phyloP scores from a whole-genome alignment of 2,113 vertebrate species.

The Callospermophilus lateralis region DNA sequence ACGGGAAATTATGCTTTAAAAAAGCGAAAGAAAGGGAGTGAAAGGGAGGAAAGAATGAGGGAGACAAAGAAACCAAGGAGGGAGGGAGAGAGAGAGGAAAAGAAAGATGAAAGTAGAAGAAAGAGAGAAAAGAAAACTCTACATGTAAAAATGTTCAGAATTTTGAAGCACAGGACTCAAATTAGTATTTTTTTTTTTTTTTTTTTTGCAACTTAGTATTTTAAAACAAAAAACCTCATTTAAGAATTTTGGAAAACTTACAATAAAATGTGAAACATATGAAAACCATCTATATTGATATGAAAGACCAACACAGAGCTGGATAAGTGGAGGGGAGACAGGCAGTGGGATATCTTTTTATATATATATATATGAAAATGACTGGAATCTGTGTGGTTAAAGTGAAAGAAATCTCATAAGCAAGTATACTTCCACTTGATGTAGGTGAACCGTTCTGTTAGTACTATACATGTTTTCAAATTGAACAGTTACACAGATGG shows the following conservation, averaged over 20 bases:
- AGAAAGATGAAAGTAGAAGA: neutral
- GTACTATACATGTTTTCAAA: no score
- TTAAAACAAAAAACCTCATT: neutral
- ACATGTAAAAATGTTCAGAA: neutral
- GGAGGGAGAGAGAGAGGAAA: no score
- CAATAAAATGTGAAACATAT: neutral
- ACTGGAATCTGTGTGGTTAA: neutral
- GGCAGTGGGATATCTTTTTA: neutral
- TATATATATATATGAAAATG: neutral
- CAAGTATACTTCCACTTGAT: neutral
- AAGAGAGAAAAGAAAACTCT: no score
- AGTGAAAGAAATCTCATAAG: neutral
- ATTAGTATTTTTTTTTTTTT: neutral
- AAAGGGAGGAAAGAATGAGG: neutral
- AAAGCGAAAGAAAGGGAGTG: neutral
- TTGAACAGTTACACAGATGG: neutral
- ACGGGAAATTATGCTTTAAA: neutral
- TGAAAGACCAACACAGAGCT: neutral
- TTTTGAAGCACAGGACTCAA: neutral
- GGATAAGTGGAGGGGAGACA: fast-evolving
- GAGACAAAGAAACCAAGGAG: fast-evolving
- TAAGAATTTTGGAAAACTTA: neutral
- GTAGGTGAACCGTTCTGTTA: neutral
- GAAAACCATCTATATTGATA: no score
- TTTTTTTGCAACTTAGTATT: neutral